These are phyloP conservation scores for Elephas maximus DNA, from an alignment of 2,113 vertebrate genomes.

Conservation along the genomic window DNA sequence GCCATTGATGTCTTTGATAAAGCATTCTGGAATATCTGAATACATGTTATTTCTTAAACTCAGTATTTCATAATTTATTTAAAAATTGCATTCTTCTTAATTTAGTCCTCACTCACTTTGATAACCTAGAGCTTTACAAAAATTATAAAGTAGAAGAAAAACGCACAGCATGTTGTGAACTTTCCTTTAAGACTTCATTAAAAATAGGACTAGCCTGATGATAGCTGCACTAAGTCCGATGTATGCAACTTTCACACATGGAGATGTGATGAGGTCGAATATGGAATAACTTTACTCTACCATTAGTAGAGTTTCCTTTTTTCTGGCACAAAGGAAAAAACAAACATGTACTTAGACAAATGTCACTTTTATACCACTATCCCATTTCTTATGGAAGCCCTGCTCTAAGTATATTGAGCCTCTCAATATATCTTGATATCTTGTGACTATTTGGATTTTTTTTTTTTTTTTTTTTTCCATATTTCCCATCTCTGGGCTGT, in stretches of 20 bases:
- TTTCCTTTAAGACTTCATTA: conserved; percentile 31
- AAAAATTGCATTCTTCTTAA: background rate
- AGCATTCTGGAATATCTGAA: background rate
- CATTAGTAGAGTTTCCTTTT: background rate
- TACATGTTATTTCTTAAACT: background rate
- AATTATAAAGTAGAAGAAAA: background rate
- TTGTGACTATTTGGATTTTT: background rate
- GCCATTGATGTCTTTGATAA: background rate
- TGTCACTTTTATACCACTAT: background rate
- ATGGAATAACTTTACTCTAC: background rate
- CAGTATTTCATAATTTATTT: background rate
- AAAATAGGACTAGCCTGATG: background rate
- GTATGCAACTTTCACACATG: background rate
- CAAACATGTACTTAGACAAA: background rate
- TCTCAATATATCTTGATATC: background rate
- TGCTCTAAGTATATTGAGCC: background rate
- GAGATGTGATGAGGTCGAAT: background rate
- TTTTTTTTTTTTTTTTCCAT: background rate
- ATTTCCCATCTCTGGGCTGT: background rate
- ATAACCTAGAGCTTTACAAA: background rate
- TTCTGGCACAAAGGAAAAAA: background rate
- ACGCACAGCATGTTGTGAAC: background rate
- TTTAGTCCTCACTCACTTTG: background rate
- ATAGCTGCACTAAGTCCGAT: background rate
- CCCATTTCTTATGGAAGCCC: background rate